Evolutionary conservation across 1,140 invertebrate species (phyloP).

Genomic region (Lethrus apterus): DNA sequence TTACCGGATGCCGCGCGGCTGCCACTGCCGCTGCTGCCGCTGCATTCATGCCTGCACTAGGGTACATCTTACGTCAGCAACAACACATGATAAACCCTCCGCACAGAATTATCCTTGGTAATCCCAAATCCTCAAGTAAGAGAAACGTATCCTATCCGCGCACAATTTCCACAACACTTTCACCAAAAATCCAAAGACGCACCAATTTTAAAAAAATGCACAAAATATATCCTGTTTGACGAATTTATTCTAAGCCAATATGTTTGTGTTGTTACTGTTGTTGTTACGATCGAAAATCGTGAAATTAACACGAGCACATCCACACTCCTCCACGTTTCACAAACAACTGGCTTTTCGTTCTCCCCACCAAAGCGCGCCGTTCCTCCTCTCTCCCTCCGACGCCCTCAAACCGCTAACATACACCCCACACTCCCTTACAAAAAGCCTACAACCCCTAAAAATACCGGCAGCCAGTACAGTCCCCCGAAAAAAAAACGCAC

Average conservation of each 20-base stretch:
- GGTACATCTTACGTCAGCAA: slow-evolving; percentile 48
- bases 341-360: slow-evolving; percentile 30
- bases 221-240: no score
- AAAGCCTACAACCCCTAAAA: slow-evolving; percentile 35
- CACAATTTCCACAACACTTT: neutral
- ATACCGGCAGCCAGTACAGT: slow-evolving; percentile 33
- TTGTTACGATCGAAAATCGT: no score
- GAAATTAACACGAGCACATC: no score
- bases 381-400: slow-evolving; percentile 13
- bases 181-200: no score
- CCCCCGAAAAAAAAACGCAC: no score
- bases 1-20: slow-evolving; percentile 53
- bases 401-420: slow-evolving; percentile 36
- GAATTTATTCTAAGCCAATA: no score
- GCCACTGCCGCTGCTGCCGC: slow-evolving; percentile 53
- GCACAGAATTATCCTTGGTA: neutral
- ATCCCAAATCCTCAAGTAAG: neutral
- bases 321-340: slow-evolving; percentile 24
- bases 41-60: slow-evolving; percentile 52
- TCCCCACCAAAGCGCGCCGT: slow-evolving; percentile 16
- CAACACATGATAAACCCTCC: slow-evolving; percentile 27
- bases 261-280: no score
- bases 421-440: slow-evolving; percentile 35
- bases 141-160: neutral
- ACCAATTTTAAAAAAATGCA: no score